phyloP scores from a whole-genome alignment of 1,140 invertebrate species.

The Dendroctonus ponderosae region DNA sequence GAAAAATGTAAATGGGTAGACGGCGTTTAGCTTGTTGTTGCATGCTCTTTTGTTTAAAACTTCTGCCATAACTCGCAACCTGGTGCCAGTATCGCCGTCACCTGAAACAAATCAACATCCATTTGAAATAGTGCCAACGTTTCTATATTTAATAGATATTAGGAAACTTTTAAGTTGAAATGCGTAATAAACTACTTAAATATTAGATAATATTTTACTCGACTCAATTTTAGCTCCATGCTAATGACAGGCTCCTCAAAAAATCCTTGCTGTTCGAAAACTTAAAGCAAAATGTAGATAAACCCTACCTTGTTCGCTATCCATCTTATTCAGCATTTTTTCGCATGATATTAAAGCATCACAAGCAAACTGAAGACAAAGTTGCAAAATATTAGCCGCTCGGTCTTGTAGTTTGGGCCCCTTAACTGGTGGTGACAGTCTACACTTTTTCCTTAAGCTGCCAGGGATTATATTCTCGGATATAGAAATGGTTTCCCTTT shows the following conservation, averaged over 20 bases:
- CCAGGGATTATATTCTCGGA: constrained; percentile 20
- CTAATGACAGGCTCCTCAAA: too few relatives aligned
- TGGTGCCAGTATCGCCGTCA: constrained; percentile 67
- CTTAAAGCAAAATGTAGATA: neutral
- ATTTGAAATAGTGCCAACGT: neutral
- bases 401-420: constrained; percentile 46
- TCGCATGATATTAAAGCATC: constrained; percentile 57
- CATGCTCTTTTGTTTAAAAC: constrained; percentile 45
- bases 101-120: constrained; percentile 20
- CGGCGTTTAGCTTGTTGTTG: constrained; percentile 36
- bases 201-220: too few relatives aligned
- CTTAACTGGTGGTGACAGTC: constrained; percentile 32
- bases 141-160: neutral
- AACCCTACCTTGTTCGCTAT: constrained; percentile 54
- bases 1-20: constrained; percentile 43
- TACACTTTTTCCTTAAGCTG: constrained; percentile 25
- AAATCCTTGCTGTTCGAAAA: too few relatives aligned
- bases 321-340: constrained; percentile 61
- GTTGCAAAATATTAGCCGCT: constrained; percentile 44
- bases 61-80: constrained; percentile 57
- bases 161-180: neutral
- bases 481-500: constrained; percentile 10
- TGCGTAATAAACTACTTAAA: too few relatives aligned
- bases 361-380: constrained; percentile 53
- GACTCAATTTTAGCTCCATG: too few relatives aligned